Evolutionary conservation across 2,797 vertebrate species (phyloP).

Genomic region (Lepilemur septentrionalis): DNA sequence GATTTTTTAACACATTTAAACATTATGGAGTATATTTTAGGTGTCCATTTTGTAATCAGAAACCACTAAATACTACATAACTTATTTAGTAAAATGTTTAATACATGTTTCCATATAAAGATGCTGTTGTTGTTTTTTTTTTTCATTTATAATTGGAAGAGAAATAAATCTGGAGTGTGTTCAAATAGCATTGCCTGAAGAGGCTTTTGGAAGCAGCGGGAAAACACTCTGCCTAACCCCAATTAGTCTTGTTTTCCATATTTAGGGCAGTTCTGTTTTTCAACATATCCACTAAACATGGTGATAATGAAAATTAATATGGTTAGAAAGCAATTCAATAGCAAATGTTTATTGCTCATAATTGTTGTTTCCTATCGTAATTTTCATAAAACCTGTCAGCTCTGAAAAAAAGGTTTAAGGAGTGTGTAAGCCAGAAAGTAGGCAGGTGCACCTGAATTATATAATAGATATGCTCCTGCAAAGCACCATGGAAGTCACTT

Average conservation of each 20-base stretch:
- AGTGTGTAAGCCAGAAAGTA: neutral
- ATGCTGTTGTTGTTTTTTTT: neutral
- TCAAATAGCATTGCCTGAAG: slow-evolving; percentile 65
- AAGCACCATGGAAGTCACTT: neutral
- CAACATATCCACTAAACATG: slow-evolving; percentile 29
- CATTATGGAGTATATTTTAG: neutral
- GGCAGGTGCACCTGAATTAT: slow-evolving; percentile 26
- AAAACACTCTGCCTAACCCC: slow-evolving; percentile 67
- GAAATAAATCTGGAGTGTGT: slow-evolving; percentile 62
- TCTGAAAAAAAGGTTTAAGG: slow-evolving; percentile 50
- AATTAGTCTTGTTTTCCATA: slow-evolving; percentile 74
- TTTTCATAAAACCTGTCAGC: slow-evolving; percentile 63
- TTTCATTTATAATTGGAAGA: slow-evolving; percentile 44
- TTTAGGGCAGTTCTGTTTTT: slow-evolving; percentile 64
- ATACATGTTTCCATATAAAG: slow-evolving; percentile 42
- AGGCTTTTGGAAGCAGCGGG: slow-evolving; percentile 58
- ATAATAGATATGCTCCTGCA: neutral
- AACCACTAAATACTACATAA: slow-evolving; percentile 1
- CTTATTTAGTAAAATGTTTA: slow-evolving; percentile 43
- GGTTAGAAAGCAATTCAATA: slow-evolving; percentile 71
- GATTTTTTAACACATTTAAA: slow-evolving; percentile 3
- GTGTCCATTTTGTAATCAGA: neutral
- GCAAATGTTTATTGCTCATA: slow-evolving; percentile 69
- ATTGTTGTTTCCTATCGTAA: slow-evolving; percentile 53
- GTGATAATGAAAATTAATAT: slow-evolving; percentile 72